A percentile compares a stretch with the other conserved stretches of the same genome.
Evolutionary conservation across 2,888 invertebrate species (phyloP).

Genomic region (Mesopsocus fuscifrons): DNA sequence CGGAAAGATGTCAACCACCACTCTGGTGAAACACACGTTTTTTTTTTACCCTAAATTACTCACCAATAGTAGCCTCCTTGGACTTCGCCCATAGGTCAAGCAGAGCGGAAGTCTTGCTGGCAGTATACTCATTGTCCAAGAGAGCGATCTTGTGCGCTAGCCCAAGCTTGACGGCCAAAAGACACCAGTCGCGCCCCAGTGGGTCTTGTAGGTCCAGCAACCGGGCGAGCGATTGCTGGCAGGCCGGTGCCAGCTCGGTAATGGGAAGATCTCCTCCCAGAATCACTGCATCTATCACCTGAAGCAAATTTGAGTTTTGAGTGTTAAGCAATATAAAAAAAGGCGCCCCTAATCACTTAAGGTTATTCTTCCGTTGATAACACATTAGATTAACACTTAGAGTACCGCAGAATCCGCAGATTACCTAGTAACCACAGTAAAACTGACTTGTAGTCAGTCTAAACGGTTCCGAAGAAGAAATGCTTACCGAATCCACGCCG

Average conservation of each 20-base stretch:
- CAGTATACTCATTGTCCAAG: conserved; percentile 13
- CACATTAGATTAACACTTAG: too few species aligned
- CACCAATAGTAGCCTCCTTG: conserved; percentile 22
- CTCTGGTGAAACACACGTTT: too few species aligned
- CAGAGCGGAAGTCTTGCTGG: conserved; percentile 22
- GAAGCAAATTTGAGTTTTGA: too few species aligned
- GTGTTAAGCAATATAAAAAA: too few species aligned
- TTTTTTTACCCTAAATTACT: too few species aligned
- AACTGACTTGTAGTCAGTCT: too few species aligned
- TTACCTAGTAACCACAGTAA: too few species aligned
- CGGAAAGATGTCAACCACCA: too few species aligned
- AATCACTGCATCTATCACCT: conserved; percentile 15
- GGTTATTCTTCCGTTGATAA: too few species aligned
- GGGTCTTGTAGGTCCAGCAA: conserved; percentile 53
- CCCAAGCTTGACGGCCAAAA: conserved; percentile 48
- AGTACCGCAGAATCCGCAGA: too few species aligned
- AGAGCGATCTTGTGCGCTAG: conserved; percentile 34
- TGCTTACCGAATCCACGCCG: conserved; percentile 30
- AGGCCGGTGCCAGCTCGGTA: conserved; percentile 35
- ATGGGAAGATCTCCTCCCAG: conserved; percentile 38
- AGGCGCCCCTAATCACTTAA: too few species aligned
- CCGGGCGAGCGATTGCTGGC: conserved; percentile 40
- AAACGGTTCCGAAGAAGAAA: too few species aligned
- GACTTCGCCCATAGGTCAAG: conserved; percentile 29
- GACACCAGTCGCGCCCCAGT: conserved; percentile 56